Evolutionary conservation across 2,888 invertebrate genomes (phyloP).

Genomic region (Ochropacha duplaris): DNA sequence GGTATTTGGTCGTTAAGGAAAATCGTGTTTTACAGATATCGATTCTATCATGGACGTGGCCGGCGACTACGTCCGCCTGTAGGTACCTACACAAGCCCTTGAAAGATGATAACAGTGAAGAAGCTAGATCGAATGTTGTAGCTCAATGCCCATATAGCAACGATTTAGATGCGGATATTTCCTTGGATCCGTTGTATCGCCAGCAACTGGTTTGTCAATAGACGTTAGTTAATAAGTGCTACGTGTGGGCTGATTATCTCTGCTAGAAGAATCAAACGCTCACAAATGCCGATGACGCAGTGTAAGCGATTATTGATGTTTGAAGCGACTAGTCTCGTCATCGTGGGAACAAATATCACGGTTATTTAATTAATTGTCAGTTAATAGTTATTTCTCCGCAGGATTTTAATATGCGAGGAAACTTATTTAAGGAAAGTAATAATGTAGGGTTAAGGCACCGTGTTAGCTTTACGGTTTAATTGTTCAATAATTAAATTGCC

Average conservation of each 20-base stretch:
- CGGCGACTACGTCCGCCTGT: no score
- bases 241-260: constrained; percentile 21
- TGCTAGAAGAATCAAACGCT: constrained; percentile 18
- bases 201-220: constrained; percentile 19
- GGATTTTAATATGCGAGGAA: neutral
- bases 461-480: constrained; percentile 2
- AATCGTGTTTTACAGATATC: no score
- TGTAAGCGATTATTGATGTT: constrained; percentile 29
- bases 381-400: constrained; percentile 7
- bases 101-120: no score
- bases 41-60: no score
- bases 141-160: neutral
- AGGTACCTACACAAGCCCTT: no score
- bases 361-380: constrained; percentile 30
- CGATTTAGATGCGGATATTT: constrained; percentile 13
- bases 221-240: constrained; percentile 9
- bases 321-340: constrained; percentile 22
- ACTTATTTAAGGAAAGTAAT: neutral
- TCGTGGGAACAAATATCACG: constrained; percentile 44
- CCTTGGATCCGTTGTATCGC: constrained; percentile 21
- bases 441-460: neutral
- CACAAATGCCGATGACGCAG: constrained; percentile 36
- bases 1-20: neutral
- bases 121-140: no score
- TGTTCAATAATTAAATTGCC: neutral